phyloP scores from a whole-genome alignment of 2,113 vertebrate species.

The Boleophthalmus pectinirostris region DNA sequence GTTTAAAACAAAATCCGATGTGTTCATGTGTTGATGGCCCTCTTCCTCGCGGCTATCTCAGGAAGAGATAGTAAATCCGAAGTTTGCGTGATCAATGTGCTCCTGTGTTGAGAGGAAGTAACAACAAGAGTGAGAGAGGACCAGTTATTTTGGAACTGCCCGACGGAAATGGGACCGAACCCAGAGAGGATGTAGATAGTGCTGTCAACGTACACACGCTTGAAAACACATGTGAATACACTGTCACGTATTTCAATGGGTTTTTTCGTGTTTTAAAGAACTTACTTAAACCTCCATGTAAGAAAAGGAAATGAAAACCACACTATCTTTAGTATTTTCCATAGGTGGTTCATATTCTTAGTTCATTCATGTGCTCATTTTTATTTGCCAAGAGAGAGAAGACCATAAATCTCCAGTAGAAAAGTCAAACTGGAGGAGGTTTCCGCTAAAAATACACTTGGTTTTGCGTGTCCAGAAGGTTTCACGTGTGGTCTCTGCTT shows the following conservation, averaged over 20 bases:
- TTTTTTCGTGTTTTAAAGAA: neutral
- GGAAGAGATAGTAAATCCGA: conserved; percentile 89
- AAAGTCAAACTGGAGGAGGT: conserved; percentile 56
- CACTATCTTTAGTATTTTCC: conserved; percentile 54
- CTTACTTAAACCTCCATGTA: neutral
- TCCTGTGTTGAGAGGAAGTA: conserved; percentile 85
- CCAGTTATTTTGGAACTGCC: conserved; percentile 88
- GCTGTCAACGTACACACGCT: conserved; percentile 50
- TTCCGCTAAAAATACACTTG: conserved; percentile 73
- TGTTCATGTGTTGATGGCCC: conserved; percentile 20
- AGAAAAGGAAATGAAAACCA: neutral
- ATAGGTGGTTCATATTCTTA: conserved; percentile 76
- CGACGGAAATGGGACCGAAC: conserved; percentile 85
- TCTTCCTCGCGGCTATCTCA: conserved; percentile 44
- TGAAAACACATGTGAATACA: conserved; percentile 8
- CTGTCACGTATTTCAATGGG: neutral
- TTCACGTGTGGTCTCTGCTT: conserved; percentile 80
- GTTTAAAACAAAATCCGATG: neutral
- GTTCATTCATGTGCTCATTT: conserved; percentile 48
- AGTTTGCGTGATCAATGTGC: conserved; percentile 88
- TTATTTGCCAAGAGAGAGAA: conserved; percentile 57
- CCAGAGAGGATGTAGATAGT: conserved; percentile 86
- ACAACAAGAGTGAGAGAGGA: conserved; percentile 69
- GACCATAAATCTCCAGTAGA: conserved; percentile 71
- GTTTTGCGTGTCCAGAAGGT: conserved; percentile 66